A percentile compares a stretch with the other conserved stretches of the same genome.
These are phyloP conservation scores for Camelus bactrianus DNA, from an alignment of 2,113 vertebrate genomes.

Conservation along the genomic window DNA sequence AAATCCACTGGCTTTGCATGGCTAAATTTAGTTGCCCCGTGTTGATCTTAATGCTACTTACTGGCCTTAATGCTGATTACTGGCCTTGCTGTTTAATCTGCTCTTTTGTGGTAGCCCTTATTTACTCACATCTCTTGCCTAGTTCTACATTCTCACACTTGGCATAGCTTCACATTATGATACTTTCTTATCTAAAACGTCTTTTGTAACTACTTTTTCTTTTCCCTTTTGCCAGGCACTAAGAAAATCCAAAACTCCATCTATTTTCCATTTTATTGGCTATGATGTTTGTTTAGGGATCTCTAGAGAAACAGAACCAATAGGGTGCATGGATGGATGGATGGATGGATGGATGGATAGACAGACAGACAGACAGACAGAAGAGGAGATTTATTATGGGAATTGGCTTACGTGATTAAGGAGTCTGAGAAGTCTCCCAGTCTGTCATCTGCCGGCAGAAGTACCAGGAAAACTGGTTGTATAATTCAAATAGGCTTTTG, in stretches of 20 bases:
- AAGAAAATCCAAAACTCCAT: background rate
- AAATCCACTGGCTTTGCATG: background rate
- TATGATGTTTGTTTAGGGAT: background rate
- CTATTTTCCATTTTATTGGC: background rate
- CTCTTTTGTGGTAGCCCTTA: background rate
- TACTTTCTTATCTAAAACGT: background rate
- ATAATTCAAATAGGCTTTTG: background rate
- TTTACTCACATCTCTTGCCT: background rate
- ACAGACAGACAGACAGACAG: background rate
- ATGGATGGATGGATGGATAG: background rate
- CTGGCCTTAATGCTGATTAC: background rate
- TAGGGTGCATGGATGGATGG: background rate
- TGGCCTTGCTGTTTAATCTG: background rate
- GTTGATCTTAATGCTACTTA: background rate
- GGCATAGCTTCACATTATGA: background rate
- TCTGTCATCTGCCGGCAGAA: background rate
- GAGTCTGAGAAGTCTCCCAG: background rate
- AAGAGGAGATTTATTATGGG: background rate
- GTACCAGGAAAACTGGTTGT: background rate
- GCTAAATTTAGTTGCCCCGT: background rate
- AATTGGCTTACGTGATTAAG: background rate
- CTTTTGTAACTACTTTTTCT: background rate
- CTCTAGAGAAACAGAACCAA: background rate
- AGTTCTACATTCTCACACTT: background rate
- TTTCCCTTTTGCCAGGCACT: too few relatives aligned